A percentile compares a stretch with the other conserved stretches of the same genome.
Evolutionary conservation across 2,113 vertebrate species (phyloP).

Genomic region (Pan paniscus): DNA sequence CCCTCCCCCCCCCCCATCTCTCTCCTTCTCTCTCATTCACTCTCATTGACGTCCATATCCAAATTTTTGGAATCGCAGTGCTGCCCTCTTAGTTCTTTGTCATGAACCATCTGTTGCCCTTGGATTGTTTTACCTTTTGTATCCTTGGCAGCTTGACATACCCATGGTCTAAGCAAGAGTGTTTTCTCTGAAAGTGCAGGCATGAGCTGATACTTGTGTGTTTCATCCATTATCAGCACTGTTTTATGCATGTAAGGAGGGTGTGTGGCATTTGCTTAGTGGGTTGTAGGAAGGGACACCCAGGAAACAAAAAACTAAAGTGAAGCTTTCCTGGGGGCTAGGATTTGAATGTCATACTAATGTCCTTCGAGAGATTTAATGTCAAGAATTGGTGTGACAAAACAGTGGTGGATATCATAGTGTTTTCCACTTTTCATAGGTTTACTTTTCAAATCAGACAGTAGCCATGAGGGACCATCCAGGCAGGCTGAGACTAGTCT

Average conservation of each 20-base stretch:
- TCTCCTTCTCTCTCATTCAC: no score
- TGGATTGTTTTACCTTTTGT: background rate
- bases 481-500: no score
- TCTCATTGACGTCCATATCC: background rate
- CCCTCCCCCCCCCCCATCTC: no score
- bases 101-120: background rate
- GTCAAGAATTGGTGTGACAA: background rate
- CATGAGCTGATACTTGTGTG: background rate
- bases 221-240: no score
- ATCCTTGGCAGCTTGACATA: rapidly evolving
- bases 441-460: background rate
- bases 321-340: background rate
- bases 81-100: rapidly evolving
- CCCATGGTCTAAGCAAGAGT: rapidly evolving
- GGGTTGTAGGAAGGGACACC: no score
- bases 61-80: background rate
- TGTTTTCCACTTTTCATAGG: no score
- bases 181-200: background rate
- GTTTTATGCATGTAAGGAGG: no score
- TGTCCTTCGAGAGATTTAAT: rapidly evolving
- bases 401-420: no score
- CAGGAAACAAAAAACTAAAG: background rate
- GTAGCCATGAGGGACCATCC: no score
- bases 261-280: no score
- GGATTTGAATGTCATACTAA: background rate